A percentile compares a stretch with the other conserved stretches of the same genome.
Evolutionary conservation across 2,797 vertebrate species (phyloP).

Genomic region (Lacerta viridis): DNA sequence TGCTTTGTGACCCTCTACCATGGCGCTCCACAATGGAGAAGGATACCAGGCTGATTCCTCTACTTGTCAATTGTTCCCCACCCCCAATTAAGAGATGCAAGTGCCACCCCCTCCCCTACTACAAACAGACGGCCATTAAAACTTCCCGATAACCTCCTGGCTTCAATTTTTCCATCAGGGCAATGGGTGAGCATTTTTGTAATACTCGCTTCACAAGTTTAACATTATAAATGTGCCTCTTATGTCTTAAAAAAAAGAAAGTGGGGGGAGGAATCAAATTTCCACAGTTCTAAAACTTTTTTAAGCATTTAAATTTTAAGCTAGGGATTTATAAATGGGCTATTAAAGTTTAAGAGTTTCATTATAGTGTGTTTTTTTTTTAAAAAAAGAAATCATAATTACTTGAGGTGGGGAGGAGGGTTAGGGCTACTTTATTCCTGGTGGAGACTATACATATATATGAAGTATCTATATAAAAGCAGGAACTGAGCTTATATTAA

Average conservation of each 20-base stretch:
- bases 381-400: slow-evolving; percentile 80
- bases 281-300: slow-evolving; percentile 79
- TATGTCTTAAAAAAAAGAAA: slow-evolving; percentile 31
- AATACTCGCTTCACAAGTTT: slow-evolving; percentile 62
- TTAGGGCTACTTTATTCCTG: slow-evolving; percentile 83
- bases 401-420: slow-evolving; percentile 82
- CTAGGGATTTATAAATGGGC: slow-evolving; percentile 82
- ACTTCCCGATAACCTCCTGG: slow-evolving; percentile 32
- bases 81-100: slow-evolving; percentile 5
- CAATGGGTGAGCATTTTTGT: slow-evolving; percentile 32
- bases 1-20: neutral
- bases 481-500: slow-evolving; percentile 93
- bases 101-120: neutral
- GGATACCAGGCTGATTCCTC: neutral
- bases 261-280: slow-evolving; percentile 48
- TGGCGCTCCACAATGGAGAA: fast-evolving
- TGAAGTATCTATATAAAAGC: slow-evolving; percentile 85
- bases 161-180: slow-evolving; percentile 42
- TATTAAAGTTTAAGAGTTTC: slow-evolving; percentile 86
- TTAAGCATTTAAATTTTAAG: slow-evolving; percentile 82
- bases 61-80: neutral
- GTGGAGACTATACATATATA: slow-evolving; percentile 86
- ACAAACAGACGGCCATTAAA: slow-evolving; percentile 12
- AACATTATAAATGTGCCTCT: slow-evolving; percentile 51
- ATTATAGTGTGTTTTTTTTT: slow-evolving; percentile 75